Base-by-base conservation (phyloP, 2,113 vertebrate species). In the Gambusia affinis region DNA sequence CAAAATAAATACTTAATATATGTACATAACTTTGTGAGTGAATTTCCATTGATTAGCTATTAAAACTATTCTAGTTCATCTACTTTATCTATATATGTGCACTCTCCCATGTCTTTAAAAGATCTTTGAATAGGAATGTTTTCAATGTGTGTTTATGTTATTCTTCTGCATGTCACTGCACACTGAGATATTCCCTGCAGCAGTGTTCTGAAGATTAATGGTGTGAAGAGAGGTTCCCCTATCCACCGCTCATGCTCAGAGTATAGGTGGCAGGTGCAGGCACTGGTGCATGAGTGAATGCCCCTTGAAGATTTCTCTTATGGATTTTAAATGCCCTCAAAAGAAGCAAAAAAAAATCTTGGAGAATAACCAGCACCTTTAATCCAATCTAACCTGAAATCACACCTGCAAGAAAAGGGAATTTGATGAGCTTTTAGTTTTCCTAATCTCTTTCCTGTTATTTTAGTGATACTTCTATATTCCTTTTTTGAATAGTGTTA, bases 221-320 rank as follows among this genome's bases (percentile, higher is more conserved):
- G 77, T 60, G 67, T 66, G 37, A 29, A 65, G 79, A 68, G 76
- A 37, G 31, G 76, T 79, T 82, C 86, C 87, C 70, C 83, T 82
- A 87, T 87, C 82, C 87, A 88, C 91, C 84, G 78, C 86, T 87
- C 90, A 89, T 82, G 64, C 73, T 67, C 64, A 75, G 75, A 72
- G 83, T 79, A 57, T 57, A 72, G 85, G 85, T 76, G 89, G 87
- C 92, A 92, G 93, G 91, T 94, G 92, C 83, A 86, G 87, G 84
- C 85, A 54, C 68, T 80, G 87, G 78, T 80, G 91, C 90, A 80
- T 91, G 89, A 88, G 88, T 85, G 82, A 87, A 83, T 84, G 88
- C 61, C 68, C 83, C 88, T 87, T 90, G 89, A 89, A 89, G 88
- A 89, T 89, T 88, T 87, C 85, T 91, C 85, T 79, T 69, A 79